Percentiles rank a stretch among this genome's conserved stretches.
Conservation (phyloP, 2,888 invertebrate species). For the Mantis religiosa region DNA sequence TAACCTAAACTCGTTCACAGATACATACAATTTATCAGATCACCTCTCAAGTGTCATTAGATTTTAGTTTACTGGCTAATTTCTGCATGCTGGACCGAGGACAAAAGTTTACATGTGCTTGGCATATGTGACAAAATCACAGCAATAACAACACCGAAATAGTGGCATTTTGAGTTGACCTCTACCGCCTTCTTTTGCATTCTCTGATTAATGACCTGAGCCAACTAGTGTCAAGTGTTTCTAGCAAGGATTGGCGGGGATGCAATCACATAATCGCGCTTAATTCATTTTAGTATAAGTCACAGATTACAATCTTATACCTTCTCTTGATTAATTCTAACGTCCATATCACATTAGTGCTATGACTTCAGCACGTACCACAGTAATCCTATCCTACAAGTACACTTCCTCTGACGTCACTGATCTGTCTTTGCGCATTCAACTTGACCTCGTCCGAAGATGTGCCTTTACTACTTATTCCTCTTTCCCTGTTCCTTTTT, state of each 20-base stretch:
- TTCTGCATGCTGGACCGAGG: not conserved
- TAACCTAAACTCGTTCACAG: not conserved
- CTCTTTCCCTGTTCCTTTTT: not conserved
- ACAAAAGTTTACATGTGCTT: not conserved
- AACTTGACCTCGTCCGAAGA: slow-evolving; percentile 19
- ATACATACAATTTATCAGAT: not conserved
- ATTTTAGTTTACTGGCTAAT: not conserved
- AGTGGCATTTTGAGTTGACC: slow-evolving; percentile 25
- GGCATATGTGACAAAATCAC: not conserved
- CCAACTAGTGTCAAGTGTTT: slow-evolving; percentile 1
- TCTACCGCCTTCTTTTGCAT: slow-evolving; percentile 29
- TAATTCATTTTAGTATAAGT: not conserved
- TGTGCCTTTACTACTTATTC: not conserved
- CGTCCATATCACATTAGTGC: slow-evolving; percentile 8
- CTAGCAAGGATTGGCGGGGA: not conserved
- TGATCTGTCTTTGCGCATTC: slow-evolving; percentile 26
- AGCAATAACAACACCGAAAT: not conserved
- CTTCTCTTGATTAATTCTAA: slow-evolving; percentile 1
- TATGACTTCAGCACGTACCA: slow-evolving; percentile 24
- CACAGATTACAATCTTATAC: not conserved
- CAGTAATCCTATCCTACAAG: slow-evolving; percentile 28
- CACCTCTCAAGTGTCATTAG: not conserved
- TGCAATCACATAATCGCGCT: not conserved
- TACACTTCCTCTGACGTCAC: slow-evolving; percentile 34
- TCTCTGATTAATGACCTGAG: slow-evolving; percentile 17